Conservation (phyloP, 2,888 invertebrate genomes). For the Ernsta delagoae region DNA sequence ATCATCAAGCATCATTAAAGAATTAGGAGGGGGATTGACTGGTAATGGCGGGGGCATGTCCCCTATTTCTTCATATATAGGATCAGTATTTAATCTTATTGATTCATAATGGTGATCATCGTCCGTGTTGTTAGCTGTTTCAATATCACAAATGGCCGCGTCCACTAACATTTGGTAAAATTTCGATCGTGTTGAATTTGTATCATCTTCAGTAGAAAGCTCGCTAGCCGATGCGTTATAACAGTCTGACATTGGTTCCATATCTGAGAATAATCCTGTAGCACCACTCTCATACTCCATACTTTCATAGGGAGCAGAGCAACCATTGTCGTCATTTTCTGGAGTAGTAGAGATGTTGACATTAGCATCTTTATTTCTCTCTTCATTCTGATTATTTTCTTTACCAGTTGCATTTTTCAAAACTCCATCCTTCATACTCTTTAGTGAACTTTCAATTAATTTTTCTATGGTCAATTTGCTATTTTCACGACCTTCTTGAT, state of each 20-base stretch:
- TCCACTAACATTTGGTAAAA: conserved; percentile 91
- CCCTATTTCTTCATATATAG: conserved; percentile 91
- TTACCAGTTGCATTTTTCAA: conserved; percentile 49
- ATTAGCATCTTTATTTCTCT: conserved; percentile 53
- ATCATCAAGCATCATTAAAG: conserved; percentile 87
- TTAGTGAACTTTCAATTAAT: conserved; percentile 79
- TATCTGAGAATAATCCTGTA: conserved; percentile 80
- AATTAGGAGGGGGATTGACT: conserved; percentile 89
- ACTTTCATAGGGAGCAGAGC: conserved; percentile 90
- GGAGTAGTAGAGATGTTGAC: conserved; percentile 54
- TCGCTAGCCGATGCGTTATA: conserved; percentile 89
- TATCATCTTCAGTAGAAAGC: conserved; percentile 87
- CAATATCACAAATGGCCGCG: conserved; percentile 88
- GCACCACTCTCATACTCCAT: conserved; percentile 88
- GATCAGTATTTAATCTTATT: conserved; percentile 87
- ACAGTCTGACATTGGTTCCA: conserved; percentile 87
- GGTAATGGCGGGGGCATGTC: conserved; percentile 92
- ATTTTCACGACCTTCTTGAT: conserved; percentile 75
- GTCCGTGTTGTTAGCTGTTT: conserved; percentile 85
- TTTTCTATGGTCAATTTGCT: conserved; percentile 77
- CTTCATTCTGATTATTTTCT: conserved; percentile 53
- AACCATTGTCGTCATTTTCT: conserved; percentile 82
- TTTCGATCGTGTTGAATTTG: conserved; percentile 87
- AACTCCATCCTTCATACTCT: conserved; percentile 70
- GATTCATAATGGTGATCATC: conserved; percentile 90